phyloP scores from a whole-genome alignment of 2,113 vertebrate species.

The Channa argus region DNA sequence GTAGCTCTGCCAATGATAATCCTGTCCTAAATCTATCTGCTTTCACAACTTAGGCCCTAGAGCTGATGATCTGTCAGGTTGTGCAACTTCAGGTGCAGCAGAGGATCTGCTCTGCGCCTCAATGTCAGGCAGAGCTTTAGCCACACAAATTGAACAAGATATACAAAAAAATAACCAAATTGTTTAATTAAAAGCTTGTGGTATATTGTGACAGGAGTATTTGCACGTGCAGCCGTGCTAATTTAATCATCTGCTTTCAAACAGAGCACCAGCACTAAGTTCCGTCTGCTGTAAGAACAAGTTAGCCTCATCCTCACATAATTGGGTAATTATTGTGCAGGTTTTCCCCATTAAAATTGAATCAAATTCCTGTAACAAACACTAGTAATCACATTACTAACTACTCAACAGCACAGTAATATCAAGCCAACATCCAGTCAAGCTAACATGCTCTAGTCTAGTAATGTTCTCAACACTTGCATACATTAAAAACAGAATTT shows the following conservation, averaged over 20 bases:
- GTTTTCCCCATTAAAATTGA: background rate
- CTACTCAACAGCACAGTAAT: too few relatives aligned
- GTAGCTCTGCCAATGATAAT: background rate
- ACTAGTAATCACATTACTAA: too few relatives aligned
- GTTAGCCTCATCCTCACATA: background rate
- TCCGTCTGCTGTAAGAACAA: background rate
- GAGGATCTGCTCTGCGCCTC: background rate
- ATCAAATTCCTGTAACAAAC: too few relatives aligned
- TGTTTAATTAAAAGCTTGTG: background rate
- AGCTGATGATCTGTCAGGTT: slow-evolving; percentile 29
- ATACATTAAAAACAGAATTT: too few relatives aligned
- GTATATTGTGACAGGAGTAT: background rate
- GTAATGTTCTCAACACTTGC: too few relatives aligned
- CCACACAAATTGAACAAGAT: background rate
- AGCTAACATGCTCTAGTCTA: too few relatives aligned
- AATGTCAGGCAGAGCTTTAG: background rate
- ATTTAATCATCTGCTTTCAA: background rate
- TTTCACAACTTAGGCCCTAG: slow-evolving; percentile 4
- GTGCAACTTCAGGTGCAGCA: slow-evolving; percentile 16
- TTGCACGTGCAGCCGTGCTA: too few relatives aligned
- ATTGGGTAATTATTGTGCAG: background rate
- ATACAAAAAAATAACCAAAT: background rate
- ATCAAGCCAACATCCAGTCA: too few relatives aligned
- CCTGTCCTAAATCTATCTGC: slow-evolving; percentile 16
- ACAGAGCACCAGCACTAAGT: background rate